Base-by-base conservation (phyloP, 1,140 invertebrate genomes). In the Archivesica marissinica region DNA sequence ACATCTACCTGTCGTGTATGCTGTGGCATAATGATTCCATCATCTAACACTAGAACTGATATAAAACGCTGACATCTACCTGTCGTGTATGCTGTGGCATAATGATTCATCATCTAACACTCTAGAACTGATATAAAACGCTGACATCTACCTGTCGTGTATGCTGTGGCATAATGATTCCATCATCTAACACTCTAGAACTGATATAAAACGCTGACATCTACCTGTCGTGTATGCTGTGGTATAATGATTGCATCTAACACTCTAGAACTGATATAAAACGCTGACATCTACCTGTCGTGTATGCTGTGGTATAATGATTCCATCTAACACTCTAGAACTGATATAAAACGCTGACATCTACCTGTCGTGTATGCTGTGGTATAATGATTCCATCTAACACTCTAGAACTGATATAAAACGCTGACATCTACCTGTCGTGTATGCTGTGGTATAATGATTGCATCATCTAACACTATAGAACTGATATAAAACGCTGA, bases 211-310 rank as follows among this genome's bases (percentile, higher is more conserved):
- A 76, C 30, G 88, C 86, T 28, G 87, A 85, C 47, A 87, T 89
- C 64, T 90, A n/a, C n/a, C n/a, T n/a, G n/a, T n/a, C n/a, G n/a
- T n/a, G n/a, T n/a, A 89, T 99, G 97, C 79, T 95, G 96, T 0
- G 99, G 99, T 94, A 99, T 97, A 85, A 99, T 97, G 1, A 99
- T 96, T 9, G 99, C 99, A 94, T 99, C 98, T 97, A 98, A 99
- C 9, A 99, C 92, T 86, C 98, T 96, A 50, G 87, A 86, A 28
- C 90, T 87, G 15, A 89, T 89, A 83, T 87, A 89, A 20, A 90
- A 76, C 30, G 88, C 86, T 28, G 87, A 85, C 47, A 87, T 89
- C 64, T 90, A n/a, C n/a, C n/a, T n/a, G n/a, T n/a, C n/a, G n/a
- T n/a, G n/a, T n/a, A 89, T 99, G 97, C 79, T 95, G 96, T 0